Base-by-base conservation (phyloP, 92 coral and sea anemone species). In the Paragorgia papillata region DNA sequence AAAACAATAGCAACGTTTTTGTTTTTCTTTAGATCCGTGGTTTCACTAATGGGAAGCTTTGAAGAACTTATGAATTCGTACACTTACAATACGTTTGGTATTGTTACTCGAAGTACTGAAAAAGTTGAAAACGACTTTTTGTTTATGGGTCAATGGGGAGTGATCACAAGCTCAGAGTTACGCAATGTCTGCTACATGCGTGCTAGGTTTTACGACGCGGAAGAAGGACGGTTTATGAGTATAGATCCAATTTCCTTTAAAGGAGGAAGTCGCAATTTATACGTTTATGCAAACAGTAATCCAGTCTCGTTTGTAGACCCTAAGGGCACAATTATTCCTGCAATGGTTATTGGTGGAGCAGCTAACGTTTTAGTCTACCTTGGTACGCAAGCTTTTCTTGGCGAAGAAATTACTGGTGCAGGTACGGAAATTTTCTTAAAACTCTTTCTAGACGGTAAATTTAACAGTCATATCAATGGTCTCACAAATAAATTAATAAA, bases 111-210 rank as follows among this genome's bases (percentile, higher is more conserved):
- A 28, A 34, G 17, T 37, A 19, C 57, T 3, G 90, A 86, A 70
- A 19, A 17, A 41, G 82, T 83, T 3, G 61, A 62, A 13, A 85
- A 86, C 59, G 90, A 86, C 35, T 86, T 83, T 73, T 55, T 56
- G 77, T 86, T 86, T 63, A 67, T 86, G 53, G 90, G 90, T 15
- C 87, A 86, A 57, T 86, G 90, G 90, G 90, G 90, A 29, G 90
- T 83, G 41, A 31, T 62, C 21, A 40, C 75, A 18, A 81, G 73
- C 20, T 62, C 66, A 20, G 87, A 61, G 10, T 40, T 86, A 12
- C 79, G 64, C 9, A 71, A 59, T 56, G 53, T 83, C 14, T 86
- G 74, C 85, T 74, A 84, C 66, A 86, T 86, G 90, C 76, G 90
- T 19, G 71, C 69, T 9, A 76, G 90, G 43, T 41, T 59, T 35